Evolutionary conservation across 2,797 vertebrate species (phyloP), one percentile per base, ranked within the genome.

Genomic region (Karalla daura): DNA sequence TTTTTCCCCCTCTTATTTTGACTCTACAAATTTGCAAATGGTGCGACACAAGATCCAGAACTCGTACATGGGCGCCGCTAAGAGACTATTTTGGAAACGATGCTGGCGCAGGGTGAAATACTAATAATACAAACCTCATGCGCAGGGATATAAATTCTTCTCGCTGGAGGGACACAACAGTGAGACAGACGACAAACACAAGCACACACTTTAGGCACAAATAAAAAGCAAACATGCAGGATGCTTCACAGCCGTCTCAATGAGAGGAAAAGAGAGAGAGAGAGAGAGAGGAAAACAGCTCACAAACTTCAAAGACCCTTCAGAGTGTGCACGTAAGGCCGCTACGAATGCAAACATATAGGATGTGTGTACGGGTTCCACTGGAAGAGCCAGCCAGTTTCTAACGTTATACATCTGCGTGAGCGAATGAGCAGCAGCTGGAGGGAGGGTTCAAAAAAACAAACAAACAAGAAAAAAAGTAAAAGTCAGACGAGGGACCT

Each of bases 331-430:
- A 41, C 14, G 10, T 3, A 27, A 63, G n/a, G 45, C 6, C 20
- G n/a, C 49, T n/a, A 20, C 9, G 58, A 64, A 4, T 32, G 53
- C 62, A 61, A 63, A 43, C n/a, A 69, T 40, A 36, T 27, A n/a
- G 27, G 24, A 53, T 23, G 52, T 69, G 52, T 37, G n/a, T 65
- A 25, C 1, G 25, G 52, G 70, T 81, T 77, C 44, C 59, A 88
- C 89, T 89, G 88, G 89, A 85, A 80, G 77, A 86, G 56, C 87
- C 89, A 86, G 88, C 88, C 89, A 90, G 88, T 82, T 85, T 87
- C 65, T 84, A 68, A 80, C 55, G 68, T 71, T 27, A 32, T 8
- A 68, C 35, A 46, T 62, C 69, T 1, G 35, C 56, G 41, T 61
- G 20, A 50, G 64, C 20, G 17, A 44, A 32, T 46, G 21, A 58